Evolutionary conservation across 2,113 vertebrate genomes (phyloP), one percentile per base, ranked within the genome.

Genomic region (Reinhardtius hippoglossoides): DNA sequence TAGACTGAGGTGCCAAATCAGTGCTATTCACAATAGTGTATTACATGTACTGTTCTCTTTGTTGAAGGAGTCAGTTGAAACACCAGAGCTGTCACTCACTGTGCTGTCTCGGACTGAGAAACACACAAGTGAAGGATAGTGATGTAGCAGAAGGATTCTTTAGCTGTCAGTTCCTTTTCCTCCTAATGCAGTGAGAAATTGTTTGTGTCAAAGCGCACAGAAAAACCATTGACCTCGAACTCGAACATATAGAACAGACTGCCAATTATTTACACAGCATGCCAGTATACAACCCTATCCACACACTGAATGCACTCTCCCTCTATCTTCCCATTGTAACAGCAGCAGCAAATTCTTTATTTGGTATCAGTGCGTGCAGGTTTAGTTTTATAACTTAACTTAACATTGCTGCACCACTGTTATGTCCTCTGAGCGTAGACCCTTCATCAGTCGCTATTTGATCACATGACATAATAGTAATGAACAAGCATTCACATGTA

Each of bases 71-170:
- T 42, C 40, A 10, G 40, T 42, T 12, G 52, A 52, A 59, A 46
- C 37, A 55, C 4, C 13, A 67, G 40, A 60, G 52, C 42, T 65
- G 67, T 72, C 24, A 54, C 57, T 67, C 67, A 52, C 12, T n/a
- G 9, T 21, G 24, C 20, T 12, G 54, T 46, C 54, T 52, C 60
- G 14, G 54, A 46, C 61, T 80, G 66, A 67, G 48, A 70, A 76
- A 73, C 82, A 64, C 46, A 87, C 76, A 65, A 65, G 50, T 26
- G 59, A 31, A 69, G 54, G 73, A 42, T 70, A 84, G 87, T 87
- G 83, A 88, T 85, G 78, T 76, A 82, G 82, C 88, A 87, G 76
- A 74, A 82, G 71, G 80, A 81, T 80, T 84, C 65, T 71, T 77
- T 74, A 80, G 69, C 80, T 75, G 82, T 83, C 74, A 61, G 50